These are phyloP conservation scores for Mellivora capensis DNA, from an alignment of 2,113 vertebrate species.

Conservation along the genomic window DNA sequence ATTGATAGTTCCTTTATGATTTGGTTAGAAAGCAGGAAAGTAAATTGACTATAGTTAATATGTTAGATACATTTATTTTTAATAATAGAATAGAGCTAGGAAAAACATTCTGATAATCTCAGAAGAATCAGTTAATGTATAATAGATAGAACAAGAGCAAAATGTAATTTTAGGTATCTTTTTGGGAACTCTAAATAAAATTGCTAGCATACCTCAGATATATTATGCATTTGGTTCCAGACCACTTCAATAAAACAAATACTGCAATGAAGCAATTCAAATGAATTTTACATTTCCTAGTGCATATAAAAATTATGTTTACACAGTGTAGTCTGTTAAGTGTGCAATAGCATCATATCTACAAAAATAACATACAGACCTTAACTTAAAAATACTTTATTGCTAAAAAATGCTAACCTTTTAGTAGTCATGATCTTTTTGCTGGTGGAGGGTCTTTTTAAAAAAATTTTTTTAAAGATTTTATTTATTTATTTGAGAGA, in stretches of 20 bases:
- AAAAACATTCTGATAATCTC: slow-evolving; percentile 23
- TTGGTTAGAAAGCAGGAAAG: slow-evolving; percentile 28
- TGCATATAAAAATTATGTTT: neutral
- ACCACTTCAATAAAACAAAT: neutral
- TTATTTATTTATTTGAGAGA: no score
- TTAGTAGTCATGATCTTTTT: neutral
- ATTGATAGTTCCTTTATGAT: slow-evolving; percentile 6
- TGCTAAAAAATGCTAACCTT: neutral
- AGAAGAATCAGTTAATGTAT: slow-evolving; percentile 4
- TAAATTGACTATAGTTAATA: slow-evolving; percentile 16
- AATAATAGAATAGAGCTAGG: neutral
- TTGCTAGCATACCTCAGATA: neutral
- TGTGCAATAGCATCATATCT: neutral
- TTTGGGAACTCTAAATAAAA: neutral
- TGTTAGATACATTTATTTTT: slow-evolving; percentile 40
- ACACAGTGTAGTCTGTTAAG: neutral
- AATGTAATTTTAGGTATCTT: neutral
- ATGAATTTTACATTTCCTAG: neutral
- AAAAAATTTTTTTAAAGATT: no score
- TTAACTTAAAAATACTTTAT: neutral
- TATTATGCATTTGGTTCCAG: neutral
- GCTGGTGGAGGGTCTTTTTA: neutral
- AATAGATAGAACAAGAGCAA: neutral
- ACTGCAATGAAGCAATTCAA: neutral
- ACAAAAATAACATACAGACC: neutral